phyloP scores from a whole-genome alignment of 1,140 invertebrate genomes.

The Lucilia sericata region DNA sequence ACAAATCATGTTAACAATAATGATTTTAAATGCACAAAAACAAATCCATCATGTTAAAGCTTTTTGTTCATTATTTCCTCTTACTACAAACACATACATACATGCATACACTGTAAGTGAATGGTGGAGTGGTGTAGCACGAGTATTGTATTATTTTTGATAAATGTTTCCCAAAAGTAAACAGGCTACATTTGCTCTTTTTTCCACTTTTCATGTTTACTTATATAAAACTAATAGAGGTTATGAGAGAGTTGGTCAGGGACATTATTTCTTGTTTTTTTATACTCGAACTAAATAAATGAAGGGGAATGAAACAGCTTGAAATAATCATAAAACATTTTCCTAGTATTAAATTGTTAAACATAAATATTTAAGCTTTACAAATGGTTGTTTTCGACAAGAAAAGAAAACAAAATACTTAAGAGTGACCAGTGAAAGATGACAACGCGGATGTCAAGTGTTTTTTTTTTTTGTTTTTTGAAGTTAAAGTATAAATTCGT shows the following conservation, averaged over 20 bases:
- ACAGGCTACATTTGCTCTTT: not conserved
- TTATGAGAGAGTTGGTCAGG: slow-evolving; percentile 4
- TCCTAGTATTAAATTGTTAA: too few relatives aligned
- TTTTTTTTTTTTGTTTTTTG: too few relatives aligned
- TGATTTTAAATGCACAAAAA: slow-evolving; percentile 19
- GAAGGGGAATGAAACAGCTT: too few relatives aligned
- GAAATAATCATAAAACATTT: too few relatives aligned
- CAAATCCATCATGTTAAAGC: slow-evolving; percentile 1
- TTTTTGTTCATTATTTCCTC: not conserved
- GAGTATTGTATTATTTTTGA: not conserved
- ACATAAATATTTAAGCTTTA: too few relatives aligned
- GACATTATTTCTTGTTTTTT: not conserved
- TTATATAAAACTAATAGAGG: not conserved
- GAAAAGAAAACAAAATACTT: too few relatives aligned
- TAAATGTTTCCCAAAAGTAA: slow-evolving; percentile 32
- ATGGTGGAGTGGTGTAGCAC: not conserved
- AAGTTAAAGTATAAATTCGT: too few relatives aligned
- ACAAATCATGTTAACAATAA: slow-evolving; percentile 35
- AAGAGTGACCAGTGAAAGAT: too few relatives aligned
- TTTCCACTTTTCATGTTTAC: not conserved
- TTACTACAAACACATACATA: not conserved
- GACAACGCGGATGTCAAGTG: too few relatives aligned
- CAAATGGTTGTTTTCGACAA: too few relatives aligned
- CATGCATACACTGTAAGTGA: not conserved
- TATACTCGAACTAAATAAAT: not conserved